Base-by-base conservation (phyloP, 2,888 invertebrate species). In the Lycaena phlaeas region DNA sequence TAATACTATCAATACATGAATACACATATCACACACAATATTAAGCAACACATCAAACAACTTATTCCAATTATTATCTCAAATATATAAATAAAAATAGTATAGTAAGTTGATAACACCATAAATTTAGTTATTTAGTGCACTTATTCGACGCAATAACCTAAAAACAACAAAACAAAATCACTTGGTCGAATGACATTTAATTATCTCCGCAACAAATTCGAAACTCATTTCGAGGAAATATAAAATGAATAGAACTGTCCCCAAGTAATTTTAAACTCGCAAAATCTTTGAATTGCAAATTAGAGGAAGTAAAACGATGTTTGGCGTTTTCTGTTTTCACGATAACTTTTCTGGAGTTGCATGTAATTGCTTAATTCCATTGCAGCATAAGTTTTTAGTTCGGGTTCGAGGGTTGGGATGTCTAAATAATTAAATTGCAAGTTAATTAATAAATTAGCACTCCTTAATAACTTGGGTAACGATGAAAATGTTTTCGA, bases 291-390 rank as follows among this genome's bases (percentile, higher is more conserved):
- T 76, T 73, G 72, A 71, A 68, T 72, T 74, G 69, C 69, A 71
- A 76, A 76, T 75, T 57, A 56, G 54, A 58, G 59, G 59, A 64
- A 67, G 61, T 64, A 64, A 68, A 68, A 61, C 66, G 61, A 59
- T 65, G 72, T 69, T 74, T 67, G 67, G 63, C 56, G 61, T 72
- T 73, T 70, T 68, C 66, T 68, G 65, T 66, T 68, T 69, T 62
- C 60, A 62, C 56, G 56, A 53, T 56, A 72, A 75, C 68, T 73
- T 75, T 56, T 58, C 61, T 59, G 58, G 58, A 67, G 62, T 73
- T 72, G 69, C 71, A 71, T 75, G 68, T 74, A 73, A 76, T 75
- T 76, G 71, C 70, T 73, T 73, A 72, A 75, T 73, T 66, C 61
- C 61, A 66, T 54, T 60, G 66, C 64, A 57, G 66, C 64, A 57